Evolutionary conservation across 2,888 invertebrate species (phyloP).

Genomic region (Clanis bilineata): DNA sequence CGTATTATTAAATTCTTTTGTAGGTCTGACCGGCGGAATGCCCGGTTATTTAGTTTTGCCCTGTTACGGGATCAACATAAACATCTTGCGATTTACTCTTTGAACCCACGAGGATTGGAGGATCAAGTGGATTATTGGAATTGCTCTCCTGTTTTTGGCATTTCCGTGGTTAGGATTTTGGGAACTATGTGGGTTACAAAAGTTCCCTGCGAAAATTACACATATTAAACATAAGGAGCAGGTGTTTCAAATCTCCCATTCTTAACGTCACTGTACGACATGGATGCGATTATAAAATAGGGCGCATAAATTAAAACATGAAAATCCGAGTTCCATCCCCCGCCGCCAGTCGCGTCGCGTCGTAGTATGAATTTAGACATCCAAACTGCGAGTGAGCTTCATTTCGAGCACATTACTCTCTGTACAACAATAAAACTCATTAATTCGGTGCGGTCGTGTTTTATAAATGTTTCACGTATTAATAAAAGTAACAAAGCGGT

Average conservation of each 20-base stretch:
- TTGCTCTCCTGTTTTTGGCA: conserved; percentile 38
- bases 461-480: conserved; percentile 81
- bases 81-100: conserved; percentile 62
- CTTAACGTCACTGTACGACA: neutral
- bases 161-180: conserved; percentile 20
- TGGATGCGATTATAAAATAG: conserved; percentile 6
- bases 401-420: conserved; percentile 72
- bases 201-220: conserved; percentile 4
- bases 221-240: conserved; percentile 46
- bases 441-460: conserved; percentile 76
- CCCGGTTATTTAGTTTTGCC: conserved; percentile 68
- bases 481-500: conserved; percentile 81
- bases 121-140: conserved; percentile 60
- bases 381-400: conserved; percentile 60
- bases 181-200: neutral
- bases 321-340: conserved; percentile 42
- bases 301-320: conserved; percentile 53
- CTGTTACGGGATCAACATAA: conserved; percentile 63
- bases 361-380: conserved; percentile 61
- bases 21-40: conserved; percentile 58
- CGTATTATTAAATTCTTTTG: conserved; percentile 80
- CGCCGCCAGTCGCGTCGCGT: too few species aligned
- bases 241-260: conserved; percentile 50
- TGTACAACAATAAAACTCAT: conserved; percentile 79
- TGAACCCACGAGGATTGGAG: conserved; percentile 55